Base-by-base conservation (phyloP, 2,888 invertebrate genomes). In the Epinotia demarniana region DNA sequence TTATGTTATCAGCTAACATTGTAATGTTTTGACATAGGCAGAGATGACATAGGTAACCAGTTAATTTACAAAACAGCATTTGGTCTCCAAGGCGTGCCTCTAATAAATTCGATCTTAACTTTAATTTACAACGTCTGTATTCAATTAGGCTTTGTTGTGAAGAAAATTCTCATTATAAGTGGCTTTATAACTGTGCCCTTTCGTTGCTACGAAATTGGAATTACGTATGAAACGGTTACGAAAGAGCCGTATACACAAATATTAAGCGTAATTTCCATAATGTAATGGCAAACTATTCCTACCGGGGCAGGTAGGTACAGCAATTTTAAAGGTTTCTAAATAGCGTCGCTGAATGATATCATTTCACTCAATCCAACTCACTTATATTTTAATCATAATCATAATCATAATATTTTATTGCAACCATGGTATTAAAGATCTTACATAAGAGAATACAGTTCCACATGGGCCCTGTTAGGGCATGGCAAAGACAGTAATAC, bases 231-330 rank as follows among this genome's bases (percentile, higher is more conserved):
- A 64, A 49, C 49, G 27, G 8, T 49, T 1, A 63, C 43, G 46
- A 64, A 49, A 64, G 16, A 27, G 27, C 46, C 64, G 46, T 64
- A 49, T 49, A 64, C 64, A 2, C 49, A 27, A 49, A 49, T 3
- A 64, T 27, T 49, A 49, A 23, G 23, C 49, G 9, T 46, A 27
- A 49, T 16, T 55, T 66, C 55, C 53, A 66, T 66, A 66, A 66
- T 23, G 23, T 18, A 16, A 55, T 27, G 27, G 27, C 49, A 53
- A 66, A 16, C 23, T 11, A 18, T 19, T 19, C 63, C 46, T 49
- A 64, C 8, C 23, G 9, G n/a, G n/a, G n/a, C n/a, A n/a, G n/a
- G 19, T 8, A 46, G 3, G 12, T 46, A 12, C 46, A 18, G 62
- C 18, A 16, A 33, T 61, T 61, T 16, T 23, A 27, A 43, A 43